Base-by-base conservation (phyloP, 2,888 invertebrate species). In the Dicycla oo region DNA sequence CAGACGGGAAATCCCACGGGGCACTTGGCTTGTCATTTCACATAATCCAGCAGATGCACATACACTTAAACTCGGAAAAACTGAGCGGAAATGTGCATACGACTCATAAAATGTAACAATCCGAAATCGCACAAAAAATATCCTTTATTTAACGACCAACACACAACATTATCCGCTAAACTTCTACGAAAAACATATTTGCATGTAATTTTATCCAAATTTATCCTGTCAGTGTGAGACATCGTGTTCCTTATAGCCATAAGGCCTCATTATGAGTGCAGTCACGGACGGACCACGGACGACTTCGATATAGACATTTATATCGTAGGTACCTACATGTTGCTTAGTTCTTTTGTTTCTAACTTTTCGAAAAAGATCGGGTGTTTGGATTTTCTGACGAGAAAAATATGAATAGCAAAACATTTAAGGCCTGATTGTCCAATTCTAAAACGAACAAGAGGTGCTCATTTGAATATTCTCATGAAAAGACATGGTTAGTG, bases 181-280 rank as follows among this genome's bases (percentile, higher is more conserved):
- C 23, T 82, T 81, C 82, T 47, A 75, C 82, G 79, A 75, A 82
- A 72, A 72, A 60, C 60, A 54, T 67, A 82, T 81, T 81, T 69
- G 71, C 76, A 75, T 81, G 75, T 83, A 75, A 83, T 83, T 73
- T 76, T 74, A 74, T 80, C 77, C 75, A 84, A 80, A 82, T 77
- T 69, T 75, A 84, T 80, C 73, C 82, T 72, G 78, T 61, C 74
- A 71, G 65, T 53, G 65, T 73, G 73, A 69, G 73, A 69, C 78
- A 75, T 73, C 57, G 71, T 70, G 78, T 81, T 82, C 75, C 81
- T 80, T 77, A 83, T 87, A 61, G 75, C 65, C 40, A 26, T 58
- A 87, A 86, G 81, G 75, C 73, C 83, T 84, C 89, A 93, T 94
- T 93, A 91, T 86, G 80, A 94, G 90, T 92, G 85, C 83, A 82